Evolutionary conservation across 2,888 invertebrate genomes (phyloP).

Genomic region (Tetrapedia diversipes): DNA sequence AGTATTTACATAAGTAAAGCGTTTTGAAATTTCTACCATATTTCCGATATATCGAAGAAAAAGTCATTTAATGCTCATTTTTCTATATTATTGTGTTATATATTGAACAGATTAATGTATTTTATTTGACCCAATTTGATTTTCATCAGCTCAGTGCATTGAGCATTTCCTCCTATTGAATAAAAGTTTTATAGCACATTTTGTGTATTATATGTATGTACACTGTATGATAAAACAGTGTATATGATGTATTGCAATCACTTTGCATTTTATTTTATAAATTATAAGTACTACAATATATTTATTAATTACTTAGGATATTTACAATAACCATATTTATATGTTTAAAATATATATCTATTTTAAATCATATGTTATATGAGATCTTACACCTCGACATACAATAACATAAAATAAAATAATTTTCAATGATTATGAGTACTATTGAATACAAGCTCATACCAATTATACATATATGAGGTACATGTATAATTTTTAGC

Average conservation of each 20-base stretch:
- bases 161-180: slow-evolving; percentile 1
- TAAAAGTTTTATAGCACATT: slow-evolving; percentile 4
- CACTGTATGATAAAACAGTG: slow-evolving; percentile 1
- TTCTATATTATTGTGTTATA: neutral
- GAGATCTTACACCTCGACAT: neutral
- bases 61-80: neutral
- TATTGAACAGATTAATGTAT: slow-evolving; percentile 10
- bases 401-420: slow-evolving; percentile 2
- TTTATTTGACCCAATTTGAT: slow-evolving; percentile 35
- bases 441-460: too few relatives aligned
- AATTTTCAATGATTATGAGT: slow-evolving; percentile 14
- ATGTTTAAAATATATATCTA: neutral
- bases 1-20: slow-evolving; percentile 13
- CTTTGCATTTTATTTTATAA: neutral
- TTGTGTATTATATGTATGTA: slow-evolving; percentile 11
- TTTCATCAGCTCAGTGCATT: slow-evolving; percentile 16
- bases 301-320: slow-evolving; percentile 5
- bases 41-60: neutral
- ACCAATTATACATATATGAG: slow-evolving; percentile 29
- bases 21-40: neutral
- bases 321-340: neutral
- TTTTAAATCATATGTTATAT: neutral
- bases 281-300: neutral
- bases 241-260: neutral
- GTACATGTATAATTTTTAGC: neutral